phyloP scores from a whole-genome alignment of 2,888 invertebrate species.

The Archaeoteleia sp. region DNA sequence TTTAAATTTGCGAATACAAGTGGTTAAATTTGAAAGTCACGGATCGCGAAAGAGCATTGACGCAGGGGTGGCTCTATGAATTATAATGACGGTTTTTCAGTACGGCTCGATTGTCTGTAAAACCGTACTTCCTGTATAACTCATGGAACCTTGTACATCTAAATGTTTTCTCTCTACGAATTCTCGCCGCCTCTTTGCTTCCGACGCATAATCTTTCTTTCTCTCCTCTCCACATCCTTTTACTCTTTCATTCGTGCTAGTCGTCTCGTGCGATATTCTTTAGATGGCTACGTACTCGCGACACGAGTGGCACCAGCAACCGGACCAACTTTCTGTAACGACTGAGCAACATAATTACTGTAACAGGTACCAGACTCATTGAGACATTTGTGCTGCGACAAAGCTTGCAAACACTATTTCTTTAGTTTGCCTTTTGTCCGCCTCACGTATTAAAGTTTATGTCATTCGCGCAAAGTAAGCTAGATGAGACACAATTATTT shows the following conservation, averaged over 20 bases:
- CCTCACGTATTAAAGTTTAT: no score
- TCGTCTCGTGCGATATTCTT: conserved; percentile 46
- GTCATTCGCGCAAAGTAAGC: no score
- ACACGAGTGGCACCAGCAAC: conserved; percentile 37
- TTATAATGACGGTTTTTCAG: conserved; percentile 45
- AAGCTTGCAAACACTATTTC: no score
- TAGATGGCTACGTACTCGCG: conserved; percentile 29
- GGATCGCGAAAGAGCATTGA: conserved; percentile 4
- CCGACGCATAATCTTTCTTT: conserved; percentile 31
- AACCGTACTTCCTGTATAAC: conserved; percentile 52
- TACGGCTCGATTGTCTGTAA: conserved; percentile 56
- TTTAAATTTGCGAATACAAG: not conserved
- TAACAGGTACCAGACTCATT: conserved; percentile 24
- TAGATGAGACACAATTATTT: no score
- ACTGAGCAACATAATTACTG: conserved; percentile 44
- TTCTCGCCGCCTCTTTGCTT: conserved; percentile 47
- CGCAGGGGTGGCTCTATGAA: conserved; percentile 33
- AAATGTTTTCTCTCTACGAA: conserved; percentile 36
- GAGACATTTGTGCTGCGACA: conserved; percentile 25
- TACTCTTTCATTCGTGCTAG: conserved; percentile 52
- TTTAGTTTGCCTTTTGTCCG: no score
- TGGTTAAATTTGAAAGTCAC: not conserved
- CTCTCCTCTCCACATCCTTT: conserved; percentile 24
- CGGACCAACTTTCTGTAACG: conserved; percentile 28
- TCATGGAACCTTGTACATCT: no score